Evolutionary conservation across 1,140 invertebrate species (phyloP).

Genomic region (Macrocentrus cingulum): DNA sequence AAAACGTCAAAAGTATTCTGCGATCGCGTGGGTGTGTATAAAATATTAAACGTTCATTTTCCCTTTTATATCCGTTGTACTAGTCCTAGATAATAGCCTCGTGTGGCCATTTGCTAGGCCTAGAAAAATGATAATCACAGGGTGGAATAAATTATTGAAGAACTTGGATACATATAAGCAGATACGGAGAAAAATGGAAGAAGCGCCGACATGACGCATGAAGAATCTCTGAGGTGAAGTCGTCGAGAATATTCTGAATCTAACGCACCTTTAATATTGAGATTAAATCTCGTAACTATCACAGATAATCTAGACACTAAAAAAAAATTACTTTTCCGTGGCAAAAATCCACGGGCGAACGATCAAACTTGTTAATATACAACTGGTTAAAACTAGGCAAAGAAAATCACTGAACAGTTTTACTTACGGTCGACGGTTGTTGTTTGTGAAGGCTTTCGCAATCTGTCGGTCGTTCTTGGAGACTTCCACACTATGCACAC

Average conservation of each 20-base stretch:
- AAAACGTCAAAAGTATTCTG: conserved; percentile 38
- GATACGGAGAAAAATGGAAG: conserved; percentile 29
- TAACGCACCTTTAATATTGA: too few relatives aligned
- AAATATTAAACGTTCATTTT: conserved; percentile 5
- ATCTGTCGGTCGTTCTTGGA: conserved; percentile 39
- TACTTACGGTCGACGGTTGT: conserved; percentile 58
- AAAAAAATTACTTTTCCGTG: too few relatives aligned
- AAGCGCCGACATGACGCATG: conserved; percentile 37
- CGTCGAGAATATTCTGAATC: conserved; percentile 21
- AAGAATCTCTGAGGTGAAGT: conserved; percentile 12
- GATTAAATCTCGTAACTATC: too few relatives aligned
- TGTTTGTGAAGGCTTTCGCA: conserved; percentile 55
- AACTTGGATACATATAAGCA: background rate
- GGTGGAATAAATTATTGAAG: conserved; percentile 9
- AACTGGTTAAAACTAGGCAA: too few relatives aligned
- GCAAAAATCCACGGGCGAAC: too few relatives aligned
- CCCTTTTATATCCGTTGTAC: too few relatives aligned
- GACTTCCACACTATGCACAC: conserved; percentile 35
- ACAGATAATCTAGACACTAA: too few relatives aligned
- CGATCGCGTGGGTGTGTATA: conserved; percentile 29
- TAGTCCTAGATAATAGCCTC: background rate
- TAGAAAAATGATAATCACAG: background rate
- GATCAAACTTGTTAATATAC: too few relatives aligned
- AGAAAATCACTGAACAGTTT: conserved; percentile 32
- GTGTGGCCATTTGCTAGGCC: background rate